Evolutionary conservation across 2,113 vertebrate species (phyloP).

Genomic region (Ptilonorhynchus violaceus): DNA sequence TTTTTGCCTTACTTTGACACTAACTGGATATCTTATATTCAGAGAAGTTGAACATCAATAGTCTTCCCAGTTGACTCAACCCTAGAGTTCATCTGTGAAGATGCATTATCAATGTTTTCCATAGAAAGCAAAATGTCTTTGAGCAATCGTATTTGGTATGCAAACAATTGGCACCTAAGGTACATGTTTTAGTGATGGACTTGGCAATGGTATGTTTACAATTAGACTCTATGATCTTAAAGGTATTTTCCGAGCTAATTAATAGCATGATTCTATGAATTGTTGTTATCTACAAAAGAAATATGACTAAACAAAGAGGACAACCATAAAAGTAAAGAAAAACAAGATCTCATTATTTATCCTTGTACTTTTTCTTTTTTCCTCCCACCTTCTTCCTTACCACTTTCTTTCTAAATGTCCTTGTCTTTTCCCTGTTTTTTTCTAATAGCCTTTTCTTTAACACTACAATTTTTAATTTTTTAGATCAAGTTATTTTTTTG

Average conservation of each 20-base stretch:
- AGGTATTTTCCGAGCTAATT: not conserved
- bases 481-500: not conserved
- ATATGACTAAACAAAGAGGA: not conserved
- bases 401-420: not conserved
- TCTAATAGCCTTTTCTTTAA: not conserved
- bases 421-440: not conserved
- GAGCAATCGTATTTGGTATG: not conserved
- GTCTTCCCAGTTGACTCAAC: not conserved
- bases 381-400: not conserved
- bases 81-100: not conserved
- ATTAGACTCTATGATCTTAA: not conserved
- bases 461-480: not conserved
- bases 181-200: not conserved
- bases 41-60: not conserved
- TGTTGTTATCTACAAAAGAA: not conserved
- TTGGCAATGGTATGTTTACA: not conserved
- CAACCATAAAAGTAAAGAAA: not conserved
- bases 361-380: not conserved
- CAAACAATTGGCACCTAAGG: not conserved
- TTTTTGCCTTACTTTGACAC: not conserved
- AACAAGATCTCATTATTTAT: not conserved
- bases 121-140: not conserved
- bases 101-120: not conserved
- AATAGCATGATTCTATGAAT: not conserved
- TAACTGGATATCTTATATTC: not conserved